Percentiles rank a stretch among this genome's conserved stretches.
These are phyloP conservation scores for Achatina immaculata DNA, from an alignment of 1,140 invertebrate genomes.

Conservation along the genomic window DNA sequence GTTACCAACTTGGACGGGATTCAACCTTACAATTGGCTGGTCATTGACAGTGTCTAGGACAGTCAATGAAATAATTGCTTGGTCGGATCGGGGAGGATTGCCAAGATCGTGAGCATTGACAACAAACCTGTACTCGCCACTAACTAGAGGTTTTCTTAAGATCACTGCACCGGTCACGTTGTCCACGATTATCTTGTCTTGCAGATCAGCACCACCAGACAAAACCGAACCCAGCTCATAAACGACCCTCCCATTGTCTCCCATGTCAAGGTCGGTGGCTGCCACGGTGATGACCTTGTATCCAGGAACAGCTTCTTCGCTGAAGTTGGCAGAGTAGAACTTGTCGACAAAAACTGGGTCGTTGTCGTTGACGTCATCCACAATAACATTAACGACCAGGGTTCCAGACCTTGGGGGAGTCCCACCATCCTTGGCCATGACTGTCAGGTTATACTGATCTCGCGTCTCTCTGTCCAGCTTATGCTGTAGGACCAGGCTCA, in stretches of 20 bases:
- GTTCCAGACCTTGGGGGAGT: constrained; percentile 89
- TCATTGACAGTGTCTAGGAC: constrained; percentile 94
- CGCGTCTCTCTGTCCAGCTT: constrained; percentile 87
- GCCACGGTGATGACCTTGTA: constrained; percentile 74
- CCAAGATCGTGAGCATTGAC: constrained; percentile 72
- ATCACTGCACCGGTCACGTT: constrained; percentile 29
- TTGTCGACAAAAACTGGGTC: constrained; percentile 83
- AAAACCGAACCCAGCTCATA: constrained; percentile 75
- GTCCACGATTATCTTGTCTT: constrained; percentile 28
- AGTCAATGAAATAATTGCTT: constrained; percentile 76
- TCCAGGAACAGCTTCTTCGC: constrained; percentile 63
- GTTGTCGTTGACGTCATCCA: constrained; percentile 93
- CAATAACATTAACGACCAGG: constrained; percentile 78
- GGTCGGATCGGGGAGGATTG: constrained; percentile 71
- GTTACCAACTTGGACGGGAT: constrained; percentile 54
- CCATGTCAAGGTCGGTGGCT: constrained; percentile 90
- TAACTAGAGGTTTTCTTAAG: constrained; percentile 18
- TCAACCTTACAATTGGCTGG: constrained; percentile 83
- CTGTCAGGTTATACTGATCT: constrained; percentile 82
- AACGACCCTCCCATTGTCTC: constrained; percentile 86
- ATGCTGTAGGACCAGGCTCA: constrained; percentile 60
- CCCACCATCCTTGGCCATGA: constrained; percentile 92
- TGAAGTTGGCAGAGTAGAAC: constrained; percentile 81
- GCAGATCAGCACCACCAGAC: constrained; percentile 28
- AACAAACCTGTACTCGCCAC: constrained; percentile 69